phyloP scores from a whole-genome alignment of 2,113 vertebrate genomes.

The Coracopsis vasa region DNA sequence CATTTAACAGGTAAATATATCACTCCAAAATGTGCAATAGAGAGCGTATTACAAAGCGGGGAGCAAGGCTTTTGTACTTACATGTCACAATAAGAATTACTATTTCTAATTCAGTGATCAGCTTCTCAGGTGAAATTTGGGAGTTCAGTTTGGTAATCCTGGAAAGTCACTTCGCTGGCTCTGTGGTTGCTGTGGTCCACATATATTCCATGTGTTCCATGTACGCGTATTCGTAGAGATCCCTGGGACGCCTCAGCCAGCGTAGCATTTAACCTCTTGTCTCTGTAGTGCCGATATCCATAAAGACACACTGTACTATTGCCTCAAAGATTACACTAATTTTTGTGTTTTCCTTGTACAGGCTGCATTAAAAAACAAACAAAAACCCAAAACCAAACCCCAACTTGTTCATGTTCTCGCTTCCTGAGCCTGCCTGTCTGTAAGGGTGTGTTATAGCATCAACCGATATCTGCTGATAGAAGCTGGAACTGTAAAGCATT shows the following conservation, averaged over 20 bases:
- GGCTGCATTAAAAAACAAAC: neutral
- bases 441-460: neutral
- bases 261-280: neutral
- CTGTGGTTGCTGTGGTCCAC: rapidly evolving
- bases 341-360: rapidly evolving
- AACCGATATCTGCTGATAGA: neutral
- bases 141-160: neutral
- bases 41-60: neutral
- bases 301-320: neutral
- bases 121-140: neutral
- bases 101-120: neutral
- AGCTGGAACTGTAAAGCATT: neutral
- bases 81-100: neutral
- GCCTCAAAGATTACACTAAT: neutral
- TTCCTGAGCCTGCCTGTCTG: neutral
- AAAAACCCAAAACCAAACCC: neutral
- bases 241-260: neutral
- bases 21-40: rapidly evolving
- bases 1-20: neutral
- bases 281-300: neutral
- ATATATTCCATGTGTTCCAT: rapidly evolving
- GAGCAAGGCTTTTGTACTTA: neutral
- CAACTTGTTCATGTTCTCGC: rapidly evolving
- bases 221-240: rapidly evolving
- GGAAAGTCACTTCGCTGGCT: neutral